Evolutionary conservation across 2,888 invertebrate species (phyloP).

Genomic region (Netelia virgata): DNA sequence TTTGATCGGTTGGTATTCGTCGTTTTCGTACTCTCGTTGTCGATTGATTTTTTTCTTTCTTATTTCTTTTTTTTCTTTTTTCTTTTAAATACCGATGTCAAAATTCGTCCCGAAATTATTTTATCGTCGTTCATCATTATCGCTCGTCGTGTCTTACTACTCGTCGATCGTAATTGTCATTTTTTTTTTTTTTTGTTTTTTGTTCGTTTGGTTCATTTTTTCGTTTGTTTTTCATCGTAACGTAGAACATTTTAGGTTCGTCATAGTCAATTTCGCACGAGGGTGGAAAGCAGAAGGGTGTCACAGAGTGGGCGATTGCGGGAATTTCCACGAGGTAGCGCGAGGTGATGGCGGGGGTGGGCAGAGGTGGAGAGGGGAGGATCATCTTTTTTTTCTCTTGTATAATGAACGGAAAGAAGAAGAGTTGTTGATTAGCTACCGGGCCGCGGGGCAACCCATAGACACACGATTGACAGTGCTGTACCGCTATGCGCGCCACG

Average conservation of each 20-base stretch:
- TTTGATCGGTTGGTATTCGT: conserved; percentile 68
- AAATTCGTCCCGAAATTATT: conserved; percentile 37
- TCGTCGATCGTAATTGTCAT: conserved; percentile 11
- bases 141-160: background rate
- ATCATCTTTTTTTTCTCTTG: conserved; percentile 51
- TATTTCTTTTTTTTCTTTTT: conserved; percentile 35
- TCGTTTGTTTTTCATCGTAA: conserved; percentile 47
- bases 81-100: conserved; percentile 15
- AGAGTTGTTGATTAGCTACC: conserved; percentile 78
- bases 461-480: conserved; percentile 83
- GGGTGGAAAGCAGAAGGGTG: conserved; percentile 63
- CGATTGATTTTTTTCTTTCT: conserved; percentile 35
- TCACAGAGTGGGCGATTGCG: conserved; percentile 62
- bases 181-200: conserved; percentile 60
- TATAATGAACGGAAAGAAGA: conserved; percentile 69
- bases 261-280: conserved; percentile 62
- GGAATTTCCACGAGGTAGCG: conserved; percentile 64
- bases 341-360: conserved; percentile 42
- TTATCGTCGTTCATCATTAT: background rate
- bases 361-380: conserved; percentile 44
- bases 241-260: conserved; percentile 36
- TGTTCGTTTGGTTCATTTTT: conserved; percentile 49
- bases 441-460: conserved; percentile 80
- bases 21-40: conserved; percentile 51
- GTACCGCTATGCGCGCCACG: conserved; percentile 82